These are phyloP conservation scores for Orthonevra nobilis DNA, from an alignment of 2,888 invertebrate genomes.

Conservation along the genomic window DNA sequence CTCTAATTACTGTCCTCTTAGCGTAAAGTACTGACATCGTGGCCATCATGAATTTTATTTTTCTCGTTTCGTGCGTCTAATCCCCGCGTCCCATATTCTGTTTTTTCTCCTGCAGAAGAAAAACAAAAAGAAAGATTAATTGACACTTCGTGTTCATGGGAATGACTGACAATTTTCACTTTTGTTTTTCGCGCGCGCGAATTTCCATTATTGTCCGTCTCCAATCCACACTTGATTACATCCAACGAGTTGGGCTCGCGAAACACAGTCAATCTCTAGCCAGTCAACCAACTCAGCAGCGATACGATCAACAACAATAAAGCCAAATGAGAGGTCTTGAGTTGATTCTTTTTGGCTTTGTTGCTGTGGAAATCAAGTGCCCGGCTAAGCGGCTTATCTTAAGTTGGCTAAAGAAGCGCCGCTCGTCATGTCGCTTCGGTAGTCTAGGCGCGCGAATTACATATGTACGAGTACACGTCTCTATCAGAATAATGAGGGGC, in stretches of 20 bases:
- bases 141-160: constrained; percentile 61
- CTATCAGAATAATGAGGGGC: constrained; percentile 63
- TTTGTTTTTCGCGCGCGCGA: constrained; percentile 44
- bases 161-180: constrained; percentile 66
- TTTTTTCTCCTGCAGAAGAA: constrained; percentile 8
- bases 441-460: constrained; percentile 3
- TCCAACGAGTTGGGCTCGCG: constrained; percentile 28
- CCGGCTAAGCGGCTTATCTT: constrained; percentile 51
- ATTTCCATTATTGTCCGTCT: constrained; percentile 54
- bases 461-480: too few relatives aligned
- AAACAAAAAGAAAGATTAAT: constrained; percentile 54
- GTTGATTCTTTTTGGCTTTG: constrained; percentile 12
- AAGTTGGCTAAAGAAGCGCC: constrained; percentile 55
- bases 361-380: constrained; percentile 29
- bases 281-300: background rate
- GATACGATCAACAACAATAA: constrained; percentile 36
- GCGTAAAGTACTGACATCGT: constrained; percentile 18
- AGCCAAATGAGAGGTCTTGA: constrained; percentile 20
- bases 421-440: constrained; percentile 16
- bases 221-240: constrained; percentile 55
- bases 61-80: constrained; percentile 42
- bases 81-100: constrained; percentile 34
- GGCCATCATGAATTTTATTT: constrained; percentile 44
- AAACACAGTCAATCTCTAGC: background rate
- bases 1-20: too few relatives aligned